Evolutionary conservation across 2,113 vertebrate species (phyloP).

Genomic region (Phalacrocorax pelagicus): DNA sequence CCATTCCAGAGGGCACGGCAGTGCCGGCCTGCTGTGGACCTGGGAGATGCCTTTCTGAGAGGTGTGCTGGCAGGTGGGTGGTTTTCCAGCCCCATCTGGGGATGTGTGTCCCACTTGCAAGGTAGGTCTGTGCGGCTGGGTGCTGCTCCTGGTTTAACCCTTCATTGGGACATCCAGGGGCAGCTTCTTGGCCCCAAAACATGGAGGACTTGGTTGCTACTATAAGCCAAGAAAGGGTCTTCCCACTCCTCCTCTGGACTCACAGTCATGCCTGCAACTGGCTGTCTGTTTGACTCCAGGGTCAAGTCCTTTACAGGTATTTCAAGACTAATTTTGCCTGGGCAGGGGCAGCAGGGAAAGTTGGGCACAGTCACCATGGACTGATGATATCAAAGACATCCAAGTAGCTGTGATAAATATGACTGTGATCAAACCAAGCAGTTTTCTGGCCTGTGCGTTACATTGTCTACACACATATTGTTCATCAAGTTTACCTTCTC

Average conservation of each 20-base stretch:
- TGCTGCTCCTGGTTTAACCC: not conserved
- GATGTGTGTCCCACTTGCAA: not conserved
- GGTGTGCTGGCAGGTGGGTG: rapidly evolving
- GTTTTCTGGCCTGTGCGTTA: not conserved
- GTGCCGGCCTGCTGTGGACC: not conserved
- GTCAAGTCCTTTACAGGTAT: not conserved
- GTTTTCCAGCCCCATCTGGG: not conserved
- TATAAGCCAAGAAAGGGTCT: not conserved
- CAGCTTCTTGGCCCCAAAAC: not conserved
- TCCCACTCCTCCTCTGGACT: not conserved
- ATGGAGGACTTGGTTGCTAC: not conserved
- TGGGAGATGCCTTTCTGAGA: not conserved
- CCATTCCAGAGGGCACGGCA: not conserved
- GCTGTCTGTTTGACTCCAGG: not conserved
- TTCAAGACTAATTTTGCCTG: not conserved
- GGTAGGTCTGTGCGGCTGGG: not conserved
- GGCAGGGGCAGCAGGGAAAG: not conserved
- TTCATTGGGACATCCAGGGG: not conserved
- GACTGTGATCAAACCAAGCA: not conserved
- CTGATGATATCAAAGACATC: not conserved
- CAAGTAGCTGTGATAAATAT: not conserved
- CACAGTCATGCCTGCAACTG: not conserved
- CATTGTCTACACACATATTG: not conserved
- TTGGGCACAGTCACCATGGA: not conserved
- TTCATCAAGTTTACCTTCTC: not conserved